A percentile compares a stretch with the other conserved stretches of the same genome.
Evolutionary conservation across 2,797 vertebrate species (phyloP).

Genomic region (Coccyzus lansbergi): DNA sequence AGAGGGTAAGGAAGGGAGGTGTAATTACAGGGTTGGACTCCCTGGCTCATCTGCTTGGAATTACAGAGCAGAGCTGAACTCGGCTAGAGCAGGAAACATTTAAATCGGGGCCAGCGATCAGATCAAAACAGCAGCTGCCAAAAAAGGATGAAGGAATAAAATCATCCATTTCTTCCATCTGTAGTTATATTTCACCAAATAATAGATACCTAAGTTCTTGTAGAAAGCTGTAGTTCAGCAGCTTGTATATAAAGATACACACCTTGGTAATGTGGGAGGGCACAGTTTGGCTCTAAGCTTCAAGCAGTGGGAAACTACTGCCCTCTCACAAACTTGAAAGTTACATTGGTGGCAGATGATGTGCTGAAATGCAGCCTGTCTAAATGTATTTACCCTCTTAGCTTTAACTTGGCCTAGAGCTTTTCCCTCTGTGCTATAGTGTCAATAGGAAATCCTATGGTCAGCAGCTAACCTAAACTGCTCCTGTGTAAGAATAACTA

Average conservation of each 20-base stretch:
- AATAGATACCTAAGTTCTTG: background rate
- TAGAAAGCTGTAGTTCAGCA: background rate
- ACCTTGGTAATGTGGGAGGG: background rate
- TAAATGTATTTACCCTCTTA: background rate
- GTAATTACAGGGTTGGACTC: conserved; percentile 83
- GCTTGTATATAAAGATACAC: background rate
- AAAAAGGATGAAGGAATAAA: conserved; percentile 73
- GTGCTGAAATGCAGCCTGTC: background rate
- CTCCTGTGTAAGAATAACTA: background rate
- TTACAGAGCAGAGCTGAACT: conserved; percentile 84
- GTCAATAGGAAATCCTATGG: background rate
- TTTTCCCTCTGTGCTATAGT: background rate
- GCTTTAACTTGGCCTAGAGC: background rate
- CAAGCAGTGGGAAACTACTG: background rate
- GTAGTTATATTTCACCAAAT: conserved; percentile 6
- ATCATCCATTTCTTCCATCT: conserved; percentile 46
- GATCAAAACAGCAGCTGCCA: conserved; percentile 83
- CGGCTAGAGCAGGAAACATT: conserved; percentile 80
- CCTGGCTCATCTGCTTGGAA: conserved; percentile 84
- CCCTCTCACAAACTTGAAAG: background rate
- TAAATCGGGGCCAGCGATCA: conserved; percentile 77
- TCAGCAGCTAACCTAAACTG: accelerated
- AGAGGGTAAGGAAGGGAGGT: conserved; percentile 78
- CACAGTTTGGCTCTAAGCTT: background rate
- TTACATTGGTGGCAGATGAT: background rate